A percentile compares a stretch with the other conserved stretches of the same genome.
phyloP scores from a whole-genome alignment of 2,888 invertebrate genomes.

The Epicampocera succincta region DNA sequence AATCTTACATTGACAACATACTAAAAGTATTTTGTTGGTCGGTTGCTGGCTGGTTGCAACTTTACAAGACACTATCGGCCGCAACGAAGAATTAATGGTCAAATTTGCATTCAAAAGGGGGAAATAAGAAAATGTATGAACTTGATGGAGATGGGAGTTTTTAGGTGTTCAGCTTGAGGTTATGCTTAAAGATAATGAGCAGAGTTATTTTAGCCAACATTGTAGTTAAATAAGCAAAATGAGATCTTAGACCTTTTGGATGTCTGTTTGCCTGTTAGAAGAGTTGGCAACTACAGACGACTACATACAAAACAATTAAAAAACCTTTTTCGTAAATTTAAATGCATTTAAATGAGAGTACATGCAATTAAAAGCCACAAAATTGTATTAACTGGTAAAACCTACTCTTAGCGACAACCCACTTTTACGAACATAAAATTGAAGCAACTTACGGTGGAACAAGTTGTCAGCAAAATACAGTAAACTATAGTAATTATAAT shows the following conservation, averaged over 20 bases:
- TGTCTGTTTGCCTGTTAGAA: slow-evolving; percentile 1
- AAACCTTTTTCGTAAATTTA: slow-evolving; percentile 38
- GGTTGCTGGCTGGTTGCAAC: slow-evolving; percentile 30
- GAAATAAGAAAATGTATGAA: slow-evolving; percentile 9
- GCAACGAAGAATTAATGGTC: slow-evolving; percentile 62
- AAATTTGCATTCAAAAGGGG: slow-evolving; percentile 45
- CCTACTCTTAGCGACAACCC: slow-evolving; percentile 51
- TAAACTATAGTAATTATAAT: too few species aligned
- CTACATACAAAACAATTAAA: slow-evolving; percentile 45
- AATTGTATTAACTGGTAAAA: slow-evolving; percentile 66
- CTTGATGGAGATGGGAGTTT: background rate
- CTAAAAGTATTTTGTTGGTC: slow-evolving; percentile 33
- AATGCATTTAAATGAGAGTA: slow-evolving; percentile 18
- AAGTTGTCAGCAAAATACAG: background rate
- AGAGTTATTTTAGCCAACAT: slow-evolving; percentile 55
- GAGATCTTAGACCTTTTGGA: slow-evolving; percentile 58
- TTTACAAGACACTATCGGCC: slow-evolving; percentile 24
- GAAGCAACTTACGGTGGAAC: slow-evolving; percentile 5
- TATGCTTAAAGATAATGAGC: slow-evolving; percentile 60
- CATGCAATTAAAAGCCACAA: slow-evolving; percentile 62
- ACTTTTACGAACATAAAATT: slow-evolving; percentile 15
- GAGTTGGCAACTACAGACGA: background rate
- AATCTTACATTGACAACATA: slow-evolving; percentile 67
- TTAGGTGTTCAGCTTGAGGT: slow-evolving; percentile 42
- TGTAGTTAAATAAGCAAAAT: slow-evolving; percentile 64